phyloP scores from a whole-genome alignment of 2,888 invertebrate species.

The Rhingia campestris region DNA sequence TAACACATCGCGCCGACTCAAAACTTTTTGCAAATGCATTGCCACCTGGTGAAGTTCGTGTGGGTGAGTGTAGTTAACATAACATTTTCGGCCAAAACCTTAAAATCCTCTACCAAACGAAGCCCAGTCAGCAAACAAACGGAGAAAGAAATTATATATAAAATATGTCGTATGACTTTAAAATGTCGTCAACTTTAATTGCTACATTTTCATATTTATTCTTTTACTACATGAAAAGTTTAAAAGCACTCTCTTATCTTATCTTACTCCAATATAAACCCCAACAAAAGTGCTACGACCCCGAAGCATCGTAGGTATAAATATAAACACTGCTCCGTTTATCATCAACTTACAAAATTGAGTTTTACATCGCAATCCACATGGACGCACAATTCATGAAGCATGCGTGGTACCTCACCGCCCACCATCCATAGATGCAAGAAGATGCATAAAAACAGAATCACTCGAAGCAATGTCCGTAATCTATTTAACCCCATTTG shows the following conservation, averaged over 20 bases:
- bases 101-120: too few relatives aligned
- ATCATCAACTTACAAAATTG: conserved; percentile 54
- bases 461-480: conserved; percentile 19
- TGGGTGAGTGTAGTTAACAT: too few relatives aligned
- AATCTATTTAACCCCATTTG: conserved; percentile 51
- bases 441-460: conserved; percentile 25
- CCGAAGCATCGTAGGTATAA: conserved; percentile 22
- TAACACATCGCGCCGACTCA: too few relatives aligned
- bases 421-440: conserved; percentile 3
- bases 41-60: too few relatives aligned
- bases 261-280: conserved; percentile 58
- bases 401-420: conserved; percentile 24
- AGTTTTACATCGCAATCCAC: conserved; percentile 51
- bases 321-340: conserved; percentile 23
- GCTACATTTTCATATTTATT: background rate
- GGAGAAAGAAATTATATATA: too few relatives aligned
- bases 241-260: conserved; percentile 50
- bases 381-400: conserved; percentile 21
- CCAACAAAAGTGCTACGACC: conserved; percentile 65
- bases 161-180: too few relatives aligned
- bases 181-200: conserved; percentile 2
- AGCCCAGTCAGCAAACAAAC: too few relatives aligned
- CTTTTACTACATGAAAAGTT: conserved; percentile 22
- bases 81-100: too few relatives aligned
- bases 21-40: too few relatives aligned